These are phyloP conservation scores for Leptodactylus fallax DNA, from an alignment of 2,797 vertebrate genomes.

Conservation along the genomic window DNA sequence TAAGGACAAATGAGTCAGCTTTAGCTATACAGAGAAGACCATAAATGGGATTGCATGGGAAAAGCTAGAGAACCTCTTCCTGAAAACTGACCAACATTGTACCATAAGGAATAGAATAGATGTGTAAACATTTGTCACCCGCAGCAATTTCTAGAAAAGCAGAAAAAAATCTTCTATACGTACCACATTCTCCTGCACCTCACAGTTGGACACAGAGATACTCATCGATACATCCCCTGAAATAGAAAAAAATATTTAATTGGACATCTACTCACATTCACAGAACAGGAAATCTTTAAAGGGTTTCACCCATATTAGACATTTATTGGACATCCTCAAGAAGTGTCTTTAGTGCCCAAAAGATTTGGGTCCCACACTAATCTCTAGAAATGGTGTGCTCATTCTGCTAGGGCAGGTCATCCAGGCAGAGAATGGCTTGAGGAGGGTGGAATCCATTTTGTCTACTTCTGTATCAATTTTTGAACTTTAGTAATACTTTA, in stretches of 20 bases:
- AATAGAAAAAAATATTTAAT: conserved; percentile 67
- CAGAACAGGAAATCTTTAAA: neutral
- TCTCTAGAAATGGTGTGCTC: no score
- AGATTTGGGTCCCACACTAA: no score
- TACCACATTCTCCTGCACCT: conserved; percentile 98
- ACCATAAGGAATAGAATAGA: neutral
- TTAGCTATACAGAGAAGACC: neutral
- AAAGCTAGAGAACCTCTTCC: neutral
- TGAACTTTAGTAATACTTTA: no score
- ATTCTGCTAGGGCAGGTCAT: no score
- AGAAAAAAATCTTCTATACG: conserved; percentile 67
- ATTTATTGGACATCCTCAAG: no score
- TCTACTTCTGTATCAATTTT: no score
- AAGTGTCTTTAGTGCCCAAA: no score
- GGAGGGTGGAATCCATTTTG: no score
- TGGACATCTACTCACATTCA: neutral
- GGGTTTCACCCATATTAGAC: no score
- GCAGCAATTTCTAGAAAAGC: neutral
- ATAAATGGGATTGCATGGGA: neutral
- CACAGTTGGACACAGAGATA: conserved; percentile 96
- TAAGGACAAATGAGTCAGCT: neutral
- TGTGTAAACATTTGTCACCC: neutral
- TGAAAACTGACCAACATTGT: neutral
- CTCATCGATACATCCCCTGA: conserved; percentile 92
- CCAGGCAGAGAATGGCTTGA: no score